Evolutionary conservation across 2,797 vertebrate genomes (phyloP), one percentile per base, ranked within the genome.

Genomic region (Meda fulgida): DNA sequence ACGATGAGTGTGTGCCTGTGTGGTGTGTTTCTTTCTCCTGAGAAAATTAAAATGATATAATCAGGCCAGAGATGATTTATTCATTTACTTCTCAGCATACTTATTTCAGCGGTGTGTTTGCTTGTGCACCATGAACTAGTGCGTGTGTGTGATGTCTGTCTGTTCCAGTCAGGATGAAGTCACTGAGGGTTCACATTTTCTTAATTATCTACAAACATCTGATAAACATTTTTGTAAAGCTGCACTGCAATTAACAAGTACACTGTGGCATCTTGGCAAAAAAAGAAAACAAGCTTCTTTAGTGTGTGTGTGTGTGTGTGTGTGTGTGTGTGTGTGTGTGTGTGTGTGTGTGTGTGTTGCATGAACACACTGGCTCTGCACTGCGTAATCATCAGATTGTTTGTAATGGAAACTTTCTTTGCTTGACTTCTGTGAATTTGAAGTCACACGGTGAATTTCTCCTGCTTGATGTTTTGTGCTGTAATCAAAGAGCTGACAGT

Each of bases 131-230:
- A 36, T 26, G 23, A n/a, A 67, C 29, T 67, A 48, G 48, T 69
- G 36, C 80, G 70, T 36, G 40, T 67, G 36, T 76, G 76, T 65
- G 67, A 84, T 46, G 71, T 46, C 78, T 78, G 80, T 77, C 80
- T 84, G 72, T 48, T 46, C 26, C 51, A 72, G 80, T 73, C 84
- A 81, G 31, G 18, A 81, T 60, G 66, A n/a, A 38, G 77, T 36
- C 51, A 60, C 46, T 38, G 84, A 40, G 9, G 43, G 31, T 6
- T 73, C 16, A 31, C 26, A 7, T 38, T 38, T 7, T 38, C 36
- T 38, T 38, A 6, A 7, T 38, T 7, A 38, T 38, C 6, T 38
- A 38, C 36, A 38, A 38, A 38, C 36, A 38, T 38, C 36, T 38
- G 36, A 38, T 7, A 38, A 38, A 38, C 7, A 38, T 38, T 38